Evolutionary conservation across 2,797 vertebrate genomes (phyloP), one percentile per base, ranked within the genome.

Genomic region (Prunella strophiata): DNA sequence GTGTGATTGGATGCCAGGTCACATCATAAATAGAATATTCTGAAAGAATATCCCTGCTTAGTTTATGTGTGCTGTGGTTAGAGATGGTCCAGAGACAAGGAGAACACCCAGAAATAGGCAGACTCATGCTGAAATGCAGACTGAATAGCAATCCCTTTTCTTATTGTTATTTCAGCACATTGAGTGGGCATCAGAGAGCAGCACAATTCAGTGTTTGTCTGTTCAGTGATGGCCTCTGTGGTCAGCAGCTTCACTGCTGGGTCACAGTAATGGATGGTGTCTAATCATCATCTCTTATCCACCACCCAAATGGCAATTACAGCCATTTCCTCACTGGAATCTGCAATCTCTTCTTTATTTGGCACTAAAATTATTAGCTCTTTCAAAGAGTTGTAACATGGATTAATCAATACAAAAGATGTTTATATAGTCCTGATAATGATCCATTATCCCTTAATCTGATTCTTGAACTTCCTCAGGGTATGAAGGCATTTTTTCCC

Each of bases 331-430:
- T 97, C 94, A 91, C 85, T 96, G 77, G 61, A 96, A 96, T 65
- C 62, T 79, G 71, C 57, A 94, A 93, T 91, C 73, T 79, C 91
- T 92, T 92, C 94, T 96, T 97, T 94, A 96, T 93, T 91, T 96
- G 91, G 79, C 88, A 92, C 92, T 97, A 88, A 96, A 96, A 97
- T 96, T 95, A 97, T 97, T 97, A 97, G 78, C 47, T 88, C 75
- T 94, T 92, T 85, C 92, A 96, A 96, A 89, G 76, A 91, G 78
- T 87, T 94, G 78, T 79, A 88, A 93, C 91, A 95, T 91, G 86
- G 86, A 88, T 97, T 96, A 96, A 96, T 97, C 95, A 96, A 94
- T 96, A 95, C 82, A 97, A 97, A 97, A 93, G 76, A 62, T 97
- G 88, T 96, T 97, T 97, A 94, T 96, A 71, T 74, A 89, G 91